phyloP scores from a whole-genome alignment of 2,113 vertebrate genomes.

The Periophthalmus modestus region DNA sequence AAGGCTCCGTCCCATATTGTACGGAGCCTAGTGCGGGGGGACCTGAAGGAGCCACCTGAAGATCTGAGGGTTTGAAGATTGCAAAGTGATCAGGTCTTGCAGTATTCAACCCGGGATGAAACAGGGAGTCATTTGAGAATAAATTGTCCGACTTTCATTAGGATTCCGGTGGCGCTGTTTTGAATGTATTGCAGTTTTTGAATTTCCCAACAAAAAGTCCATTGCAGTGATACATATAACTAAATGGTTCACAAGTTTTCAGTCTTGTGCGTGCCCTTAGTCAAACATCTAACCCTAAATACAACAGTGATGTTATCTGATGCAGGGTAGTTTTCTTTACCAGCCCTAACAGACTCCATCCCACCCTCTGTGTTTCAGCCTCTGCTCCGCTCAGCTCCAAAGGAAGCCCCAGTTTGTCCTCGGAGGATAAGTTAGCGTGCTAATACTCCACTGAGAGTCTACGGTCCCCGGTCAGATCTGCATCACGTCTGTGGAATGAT shows the following conservation, averaged over 20 bases:
- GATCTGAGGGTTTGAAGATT: no score
- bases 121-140: no score
- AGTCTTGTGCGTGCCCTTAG: background rate
- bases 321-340: slow-evolving; percentile 3
- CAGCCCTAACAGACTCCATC: slow-evolving; percentile 3
- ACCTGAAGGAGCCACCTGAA: no score
- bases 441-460: slow-evolving; percentile 20
- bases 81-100: no score
- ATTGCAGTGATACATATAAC: no score
- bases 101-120: no score
- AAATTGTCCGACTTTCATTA: no score
- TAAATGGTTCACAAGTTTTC: background rate
- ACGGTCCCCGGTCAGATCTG: slow-evolving; percentile 10
- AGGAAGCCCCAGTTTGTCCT: slow-evolving; percentile 37
- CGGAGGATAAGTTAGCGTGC: slow-evolving; percentile 24
- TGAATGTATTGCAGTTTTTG: no score
- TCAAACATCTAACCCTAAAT: background rate
- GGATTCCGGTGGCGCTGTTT: no score
- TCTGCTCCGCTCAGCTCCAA: slow-evolving; percentile 22
- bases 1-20: no score
- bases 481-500: background rate
- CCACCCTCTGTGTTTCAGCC: slow-evolving; percentile 7
- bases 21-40: no score
- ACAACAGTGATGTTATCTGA: slow-evolving; percentile 18
- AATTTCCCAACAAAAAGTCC: no score